Conservation (phyloP, 2,888 invertebrate genomes). For the Stenodera caucasica region DNA sequence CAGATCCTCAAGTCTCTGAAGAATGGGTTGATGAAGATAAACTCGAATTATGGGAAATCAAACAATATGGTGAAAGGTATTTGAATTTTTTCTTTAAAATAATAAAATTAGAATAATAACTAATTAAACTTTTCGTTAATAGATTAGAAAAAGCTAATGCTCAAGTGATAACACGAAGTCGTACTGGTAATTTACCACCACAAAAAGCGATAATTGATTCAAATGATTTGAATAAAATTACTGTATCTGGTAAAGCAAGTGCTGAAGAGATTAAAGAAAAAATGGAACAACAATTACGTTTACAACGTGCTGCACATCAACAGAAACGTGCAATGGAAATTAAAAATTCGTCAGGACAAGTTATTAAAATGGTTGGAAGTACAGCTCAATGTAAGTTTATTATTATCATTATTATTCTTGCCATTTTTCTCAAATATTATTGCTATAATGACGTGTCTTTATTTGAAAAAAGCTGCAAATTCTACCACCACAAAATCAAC, state of each 20-base stretch:
- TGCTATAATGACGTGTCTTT: constrained; percentile 16
- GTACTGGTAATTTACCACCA: constrained; percentile 70
- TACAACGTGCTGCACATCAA: constrained; percentile 87
- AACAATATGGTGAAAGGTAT: constrained; percentile 84
- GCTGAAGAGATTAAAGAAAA: constrained; percentile 83
- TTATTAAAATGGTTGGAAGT: constrained; percentile 60
- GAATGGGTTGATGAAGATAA: constrained; percentile 97
- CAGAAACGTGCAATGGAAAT: constrained; percentile 78
- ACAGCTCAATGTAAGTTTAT: constrained; percentile 60
- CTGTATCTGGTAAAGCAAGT: constrained; percentile 63
- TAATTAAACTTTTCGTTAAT: constrained; percentile 49
- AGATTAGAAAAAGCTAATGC: constrained; percentile 71
- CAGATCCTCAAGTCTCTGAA: constrained; percentile 92
- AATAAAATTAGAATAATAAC: constrained; percentile 13
- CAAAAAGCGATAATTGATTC: constrained; percentile 53
- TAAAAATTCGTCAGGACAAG: constrained; percentile 54
- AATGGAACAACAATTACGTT: constrained; percentile 86
- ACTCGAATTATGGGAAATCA: constrained; percentile 95
- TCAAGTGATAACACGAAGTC: constrained; percentile 78
- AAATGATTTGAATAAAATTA: constrained; percentile 49
- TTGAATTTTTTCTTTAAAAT: constrained; percentile 38
- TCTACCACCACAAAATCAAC: constrained; percentile 49
- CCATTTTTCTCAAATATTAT: constrained; percentile 4
- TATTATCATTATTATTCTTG: constrained; percentile 27
- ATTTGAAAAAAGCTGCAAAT: constrained; percentile 46